Evolutionary conservation across 2,797 vertebrate genomes (phyloP), one percentile per base, ranked within the genome.

Genomic region (Myotis vivesi): DNA sequence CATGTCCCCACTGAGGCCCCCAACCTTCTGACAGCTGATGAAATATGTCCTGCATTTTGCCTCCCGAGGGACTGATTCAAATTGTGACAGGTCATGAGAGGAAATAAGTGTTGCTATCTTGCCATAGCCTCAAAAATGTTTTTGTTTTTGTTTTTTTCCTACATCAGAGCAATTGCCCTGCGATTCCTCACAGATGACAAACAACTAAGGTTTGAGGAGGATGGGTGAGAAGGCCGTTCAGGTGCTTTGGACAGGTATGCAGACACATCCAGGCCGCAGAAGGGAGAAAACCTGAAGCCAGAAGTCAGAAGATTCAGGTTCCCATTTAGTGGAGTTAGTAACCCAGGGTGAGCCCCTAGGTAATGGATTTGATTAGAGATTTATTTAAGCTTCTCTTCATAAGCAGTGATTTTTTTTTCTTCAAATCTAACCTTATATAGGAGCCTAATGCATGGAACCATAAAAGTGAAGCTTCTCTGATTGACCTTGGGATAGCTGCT

Each of bases 41-140:
- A 92, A 93, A 96, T 95, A 90, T 20, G 17, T 19, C 49, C 38
- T 81, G 41, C 17, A 13, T 49, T 92, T 93, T 87, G 77, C 75
- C 73, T 79, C 44, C 62, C 69, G 51, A 95, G 75, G 46, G 23
- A 44, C 1, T 25, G 62, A 91, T 62, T 95, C 93, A 88, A 96
- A 92, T 10, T 22, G 44, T 82, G 77, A 91, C 11, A 93, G 51
- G 72, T 80, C 83, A 77, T 23, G 28, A 1, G 6, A 41, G 73
- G n/a, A 76, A 96, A 79, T 16, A 81, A 13, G 75, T 2, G n/a
- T 64, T 85, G 49, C 59, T 89, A 87, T 1, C 3, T 19, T 81
- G 84, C 64, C 22, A 38, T 30, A 79, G 25, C 46, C 69, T 89
- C 57, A 55, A 73, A 46, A 71, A 80, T 51, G 95, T 71, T 10